These are phyloP conservation scores for Rhagium mordax DNA, from an alignment of 2,888 invertebrate genomes.

Conservation along the genomic window DNA sequence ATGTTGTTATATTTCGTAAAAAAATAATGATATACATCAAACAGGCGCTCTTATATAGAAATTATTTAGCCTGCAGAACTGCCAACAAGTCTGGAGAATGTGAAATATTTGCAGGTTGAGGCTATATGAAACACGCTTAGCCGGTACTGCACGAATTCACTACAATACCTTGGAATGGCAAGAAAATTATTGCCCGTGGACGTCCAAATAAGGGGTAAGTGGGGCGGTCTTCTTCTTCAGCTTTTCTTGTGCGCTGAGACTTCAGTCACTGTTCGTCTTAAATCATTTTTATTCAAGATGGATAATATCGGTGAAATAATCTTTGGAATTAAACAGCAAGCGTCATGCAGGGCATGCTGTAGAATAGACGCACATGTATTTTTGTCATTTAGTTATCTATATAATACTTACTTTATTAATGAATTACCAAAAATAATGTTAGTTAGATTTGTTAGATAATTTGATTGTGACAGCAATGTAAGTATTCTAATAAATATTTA, in stretches of 20 bases:
- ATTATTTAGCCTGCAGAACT: slow-evolving; percentile 51
- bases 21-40: slow-evolving; percentile 46
- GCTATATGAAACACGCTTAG: slow-evolving; percentile 13
- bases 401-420: no score
- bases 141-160: slow-evolving; percentile 25
- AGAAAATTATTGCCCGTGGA: slow-evolving; percentile 18
- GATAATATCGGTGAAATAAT: no score
- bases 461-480: no score
- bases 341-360: no score
- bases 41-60: slow-evolving; percentile 44
- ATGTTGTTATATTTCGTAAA: slow-evolving; percentile 24
- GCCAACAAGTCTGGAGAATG: slow-evolving; percentile 52
- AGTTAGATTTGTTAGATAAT: no score
- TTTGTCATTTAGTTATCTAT: no score
- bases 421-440: no score
- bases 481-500: no score
- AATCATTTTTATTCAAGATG: neutral
- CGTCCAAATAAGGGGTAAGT: slow-evolving; percentile 14
- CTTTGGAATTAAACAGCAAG: no score
- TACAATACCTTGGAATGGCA: slow-evolving; percentile 8
- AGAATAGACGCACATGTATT: no score
- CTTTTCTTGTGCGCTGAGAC: neutral
- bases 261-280: neutral
- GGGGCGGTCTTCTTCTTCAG: neutral
- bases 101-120: slow-evolving; percentile 40